Evolutionary conservation across 2,797 vertebrate species (phyloP).

Genomic region (Ctenopoma kingsleyae): DNA sequence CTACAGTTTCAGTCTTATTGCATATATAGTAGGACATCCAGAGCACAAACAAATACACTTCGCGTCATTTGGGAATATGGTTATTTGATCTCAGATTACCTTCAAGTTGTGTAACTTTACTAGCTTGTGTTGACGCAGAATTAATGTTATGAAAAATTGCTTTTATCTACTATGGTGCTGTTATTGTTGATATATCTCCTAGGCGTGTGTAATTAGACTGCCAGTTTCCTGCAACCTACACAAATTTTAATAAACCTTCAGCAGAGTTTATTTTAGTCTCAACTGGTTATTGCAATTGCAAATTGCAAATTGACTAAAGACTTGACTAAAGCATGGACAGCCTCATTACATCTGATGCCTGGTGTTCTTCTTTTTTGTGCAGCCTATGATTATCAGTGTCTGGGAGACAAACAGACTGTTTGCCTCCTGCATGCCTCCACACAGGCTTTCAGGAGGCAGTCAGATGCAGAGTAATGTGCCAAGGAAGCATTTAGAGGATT

Average conservation of each 20-base stretch:
- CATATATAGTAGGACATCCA: neutral
- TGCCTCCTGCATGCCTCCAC: slow-evolving; percentile 7
- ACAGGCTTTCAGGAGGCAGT: slow-evolving; percentile 6
- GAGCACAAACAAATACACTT: neutral
- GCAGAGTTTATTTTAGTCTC: slow-evolving; percentile 41
- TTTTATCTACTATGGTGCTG: slow-evolving; percentile 1
- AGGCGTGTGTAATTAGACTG: slow-evolving; percentile 3
- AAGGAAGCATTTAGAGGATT: slow-evolving; percentile 63
- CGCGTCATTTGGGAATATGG: neutral
- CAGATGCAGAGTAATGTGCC: slow-evolving; percentile 29
- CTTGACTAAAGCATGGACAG: slow-evolving; percentile 40
- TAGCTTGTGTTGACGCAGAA: neutral
- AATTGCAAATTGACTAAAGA: slow-evolving; percentile 33
- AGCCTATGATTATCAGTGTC: slow-evolving; percentile 48
- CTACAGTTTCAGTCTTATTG: neutral
- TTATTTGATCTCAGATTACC: neutral
- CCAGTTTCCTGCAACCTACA: slow-evolving; percentile 6
- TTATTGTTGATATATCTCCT: neutral
- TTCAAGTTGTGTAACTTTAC: slow-evolving; percentile 2
- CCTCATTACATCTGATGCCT: slow-evolving; percentile 37
- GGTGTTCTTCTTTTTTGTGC: slow-evolving; percentile 10
- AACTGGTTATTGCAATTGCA: slow-evolving; percentile 35
- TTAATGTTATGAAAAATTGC: neutral
- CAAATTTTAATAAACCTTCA: slow-evolving; percentile 27
- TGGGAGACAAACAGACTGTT: slow-evolving; percentile 27